Base-by-base conservation (phyloP, 2,797 vertebrate species). In the Myotis findleyi region DNA sequence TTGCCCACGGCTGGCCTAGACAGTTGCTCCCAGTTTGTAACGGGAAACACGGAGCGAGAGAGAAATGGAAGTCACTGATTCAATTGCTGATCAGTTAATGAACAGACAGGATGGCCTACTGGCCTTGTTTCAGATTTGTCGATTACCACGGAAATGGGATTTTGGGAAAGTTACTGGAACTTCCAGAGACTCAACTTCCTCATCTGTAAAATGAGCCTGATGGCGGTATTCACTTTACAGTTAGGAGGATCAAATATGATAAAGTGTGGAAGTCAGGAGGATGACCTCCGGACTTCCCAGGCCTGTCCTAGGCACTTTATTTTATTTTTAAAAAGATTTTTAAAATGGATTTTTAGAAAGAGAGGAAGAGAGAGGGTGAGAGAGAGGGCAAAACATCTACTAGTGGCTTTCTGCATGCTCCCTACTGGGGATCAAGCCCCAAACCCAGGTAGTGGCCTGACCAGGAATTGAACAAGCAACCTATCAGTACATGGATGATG, bases 51-150 rank as follows among this genome's bases (percentile, higher is more conserved):
- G 0, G 13, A 76, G 21, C 47, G 44, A 51, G 47, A 38, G 36
- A 69, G 38, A 53, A 30, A 80, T 6, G 27, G 21, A 66, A 77
- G 64, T 27, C n/a, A 20, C 30, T 2, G n/a, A 66, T 38, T 76
- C 2, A 30, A 71, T 49, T 30, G 62, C 30, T 44, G 36, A 33
- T 55, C n/a, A 2, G n/a, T 38, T 53, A 21, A 49, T 27, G 55
- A 69, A 8, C 0, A 66, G 36, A 20, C 1, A 23, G 36, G 25
- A 72, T 11, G 21, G 11, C 1, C 6, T 2, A 0, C 4, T 5
- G 44, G 47, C 16, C 7, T 18, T 0, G 30, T 11, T 20, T 90
- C 25, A 44, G 1, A 69, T 25, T 73, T 33, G 73, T 7, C 20
- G 11, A 36, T 38, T 17, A 16, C 11, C 53, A 7, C 18, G n/a